These are phyloP conservation scores for Dendrolimus punctatus DNA, from an alignment of 1,140 invertebrate species.

Conservation along the genomic window DNA sequence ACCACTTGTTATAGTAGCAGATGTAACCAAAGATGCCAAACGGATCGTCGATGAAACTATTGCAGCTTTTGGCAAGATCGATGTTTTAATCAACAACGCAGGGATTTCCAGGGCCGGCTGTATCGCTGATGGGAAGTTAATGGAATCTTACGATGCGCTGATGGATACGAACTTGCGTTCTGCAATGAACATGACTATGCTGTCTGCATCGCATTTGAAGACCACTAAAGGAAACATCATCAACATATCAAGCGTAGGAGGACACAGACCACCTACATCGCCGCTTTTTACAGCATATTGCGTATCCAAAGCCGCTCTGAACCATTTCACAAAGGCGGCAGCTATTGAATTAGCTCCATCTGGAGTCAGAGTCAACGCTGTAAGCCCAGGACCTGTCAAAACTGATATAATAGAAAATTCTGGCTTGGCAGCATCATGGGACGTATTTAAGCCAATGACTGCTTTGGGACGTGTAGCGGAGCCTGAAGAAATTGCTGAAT, in stretches of 20 bases:
- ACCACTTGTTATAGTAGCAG: conserved; percentile 72
- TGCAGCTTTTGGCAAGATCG: conserved; percentile 73
- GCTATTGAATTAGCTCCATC: too few species aligned
- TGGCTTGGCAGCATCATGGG: too few species aligned
- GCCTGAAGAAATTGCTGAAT: too few species aligned
- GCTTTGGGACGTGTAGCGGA: too few species aligned
- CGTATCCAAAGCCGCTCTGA: too few species aligned
- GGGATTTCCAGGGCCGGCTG: conserved; percentile 54
- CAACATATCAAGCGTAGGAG: conserved; percentile 83
- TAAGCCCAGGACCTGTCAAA: too few species aligned
- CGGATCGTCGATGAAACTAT: conserved; percentile 74
- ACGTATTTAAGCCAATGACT: too few species aligned
- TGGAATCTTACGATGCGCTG: conserved; percentile 11
- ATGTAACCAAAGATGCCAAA: conserved; percentile 75
- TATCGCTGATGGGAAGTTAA: conserved; percentile 57
- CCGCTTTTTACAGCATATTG: not conserved
- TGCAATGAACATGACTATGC: not conserved
- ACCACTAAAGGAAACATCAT: conserved; percentile 80
- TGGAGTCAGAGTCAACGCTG: too few species aligned
- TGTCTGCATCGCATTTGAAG: conserved; percentile 80
- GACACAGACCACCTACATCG: not conserved
- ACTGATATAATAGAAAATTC: too few species aligned
- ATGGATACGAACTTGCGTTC: conserved; percentile 32
- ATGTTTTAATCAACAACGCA: conserved; percentile 82
- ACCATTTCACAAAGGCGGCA: too few species aligned